Conservation (phyloP, 2,113 vertebrate species). For the Muscicapa adusta region DNA sequence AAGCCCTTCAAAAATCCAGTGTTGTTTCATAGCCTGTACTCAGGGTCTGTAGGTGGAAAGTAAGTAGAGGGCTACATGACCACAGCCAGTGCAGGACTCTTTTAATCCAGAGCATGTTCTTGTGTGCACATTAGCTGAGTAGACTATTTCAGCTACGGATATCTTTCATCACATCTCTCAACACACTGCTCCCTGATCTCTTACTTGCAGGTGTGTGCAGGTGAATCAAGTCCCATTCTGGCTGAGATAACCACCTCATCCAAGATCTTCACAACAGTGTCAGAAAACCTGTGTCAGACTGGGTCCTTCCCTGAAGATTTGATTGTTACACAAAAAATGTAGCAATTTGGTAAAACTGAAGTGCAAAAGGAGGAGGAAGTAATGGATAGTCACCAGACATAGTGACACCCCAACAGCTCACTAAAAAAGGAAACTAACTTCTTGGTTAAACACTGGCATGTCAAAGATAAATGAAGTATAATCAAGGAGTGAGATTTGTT, state of each 20-base stretch:
- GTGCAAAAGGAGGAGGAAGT: background rate
- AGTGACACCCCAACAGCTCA: background rate
- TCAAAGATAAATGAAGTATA: background rate
- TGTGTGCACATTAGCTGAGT: background rate
- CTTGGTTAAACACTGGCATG: background rate
- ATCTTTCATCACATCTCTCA: background rate
- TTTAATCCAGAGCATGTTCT: background rate
- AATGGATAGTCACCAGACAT: background rate
- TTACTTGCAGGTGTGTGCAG: accelerated
- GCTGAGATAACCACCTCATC: background rate
- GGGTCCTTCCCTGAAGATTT: background rate
- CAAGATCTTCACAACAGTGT: background rate
- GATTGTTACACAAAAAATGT: background rate
- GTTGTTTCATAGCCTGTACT: background rate
- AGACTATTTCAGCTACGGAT: background rate
- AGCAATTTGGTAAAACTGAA: background rate
- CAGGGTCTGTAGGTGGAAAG: background rate
- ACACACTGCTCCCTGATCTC: background rate
- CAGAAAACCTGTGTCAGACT: background rate
- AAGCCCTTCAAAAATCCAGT: background rate
- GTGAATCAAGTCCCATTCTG: background rate
- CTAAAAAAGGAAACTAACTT: background rate
- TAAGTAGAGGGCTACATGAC: background rate
- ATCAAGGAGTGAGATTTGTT: background rate
- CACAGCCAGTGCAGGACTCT: background rate